These are phyloP conservation scores for Prunella strophiata DNA, from an alignment of 2,797 vertebrate species.

Conservation along the genomic window DNA sequence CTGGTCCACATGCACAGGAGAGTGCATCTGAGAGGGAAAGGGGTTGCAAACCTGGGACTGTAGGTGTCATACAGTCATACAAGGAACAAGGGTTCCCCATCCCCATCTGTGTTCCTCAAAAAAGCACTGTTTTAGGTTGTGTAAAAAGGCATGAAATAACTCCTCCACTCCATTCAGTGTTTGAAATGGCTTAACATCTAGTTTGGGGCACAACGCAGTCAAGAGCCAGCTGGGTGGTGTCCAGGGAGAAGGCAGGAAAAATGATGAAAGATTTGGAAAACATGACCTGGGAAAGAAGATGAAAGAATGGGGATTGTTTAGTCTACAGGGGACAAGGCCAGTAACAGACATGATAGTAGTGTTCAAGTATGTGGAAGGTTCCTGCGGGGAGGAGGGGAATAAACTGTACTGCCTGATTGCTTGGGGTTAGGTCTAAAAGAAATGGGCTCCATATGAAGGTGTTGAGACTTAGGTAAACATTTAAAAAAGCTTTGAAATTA, in stretches of 20 bases:
- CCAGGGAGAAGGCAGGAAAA: constrained; percentile 28
- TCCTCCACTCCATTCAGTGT: not conserved
- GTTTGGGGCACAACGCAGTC: not conserved
- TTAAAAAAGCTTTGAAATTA: not conserved
- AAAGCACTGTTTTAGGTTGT: not conserved
- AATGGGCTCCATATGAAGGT: not conserved
- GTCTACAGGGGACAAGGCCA: constrained; percentile 34
- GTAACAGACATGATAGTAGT: constrained; percentile 36
- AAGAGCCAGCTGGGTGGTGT: constrained; percentile 20
- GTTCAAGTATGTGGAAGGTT: constrained; percentile 44
- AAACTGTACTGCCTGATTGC: not conserved
- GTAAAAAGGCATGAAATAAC: not conserved
- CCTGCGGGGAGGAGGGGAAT: not conserved
- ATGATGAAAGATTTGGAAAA: constrained; percentile 37
- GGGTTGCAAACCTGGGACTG: rapidly evolving
- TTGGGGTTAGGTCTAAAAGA: not conserved
- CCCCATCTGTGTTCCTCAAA: not conserved
- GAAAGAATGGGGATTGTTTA: constrained; percentile 58
- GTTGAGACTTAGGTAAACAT: not conserved
- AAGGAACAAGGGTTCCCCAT: not conserved
- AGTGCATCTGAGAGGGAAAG: rapidly evolving
- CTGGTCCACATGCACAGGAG: rapidly evolving
- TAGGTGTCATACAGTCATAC: not conserved
- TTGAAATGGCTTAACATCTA: not conserved
- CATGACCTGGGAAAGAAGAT: constrained; percentile 34